Percentiles rank a stretch among this genome's conserved stretches.
Conservation (phyloP, 2,113 vertebrate species). For the Erythrolamprus reginae region DNA sequence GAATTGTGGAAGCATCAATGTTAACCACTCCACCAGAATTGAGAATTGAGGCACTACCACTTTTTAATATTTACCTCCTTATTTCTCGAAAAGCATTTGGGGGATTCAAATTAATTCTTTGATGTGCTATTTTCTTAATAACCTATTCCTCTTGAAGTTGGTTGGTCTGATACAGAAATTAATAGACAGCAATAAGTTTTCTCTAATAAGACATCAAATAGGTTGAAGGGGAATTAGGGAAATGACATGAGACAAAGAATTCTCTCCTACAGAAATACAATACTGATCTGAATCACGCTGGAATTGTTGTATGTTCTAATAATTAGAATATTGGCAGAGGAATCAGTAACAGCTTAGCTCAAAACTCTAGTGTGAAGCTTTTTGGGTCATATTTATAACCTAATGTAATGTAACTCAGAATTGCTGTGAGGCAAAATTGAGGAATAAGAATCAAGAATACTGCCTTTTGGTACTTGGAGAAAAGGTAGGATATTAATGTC, state of each 20-base stretch:
- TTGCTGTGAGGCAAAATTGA: not conserved
- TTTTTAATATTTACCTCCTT: not conserved
- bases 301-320: not conserved
- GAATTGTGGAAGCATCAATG: not conserved
- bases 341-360: not conserved
- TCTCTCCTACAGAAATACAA: not conserved
- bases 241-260: not conserved
- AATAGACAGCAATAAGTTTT: not conserved
- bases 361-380: not conserved
- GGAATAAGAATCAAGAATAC: not conserved
- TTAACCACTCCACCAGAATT: not conserved
- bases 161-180: not conserved
- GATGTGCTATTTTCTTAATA: not conserved
- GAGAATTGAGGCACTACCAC: not conserved
- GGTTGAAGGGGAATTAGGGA: not conserved
- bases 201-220: not conserved
- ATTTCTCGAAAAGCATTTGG: not conserved
- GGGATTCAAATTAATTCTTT: not conserved
- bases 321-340: not conserved
- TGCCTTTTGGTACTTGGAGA: not conserved
- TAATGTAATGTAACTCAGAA: not conserved
- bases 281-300: not conserved
- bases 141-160: not conserved
- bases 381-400: not conserved
- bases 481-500: not conserved